Conservation (phyloP, 2,888 invertebrate genomes). For the Leptogaster cylindrica region DNA sequence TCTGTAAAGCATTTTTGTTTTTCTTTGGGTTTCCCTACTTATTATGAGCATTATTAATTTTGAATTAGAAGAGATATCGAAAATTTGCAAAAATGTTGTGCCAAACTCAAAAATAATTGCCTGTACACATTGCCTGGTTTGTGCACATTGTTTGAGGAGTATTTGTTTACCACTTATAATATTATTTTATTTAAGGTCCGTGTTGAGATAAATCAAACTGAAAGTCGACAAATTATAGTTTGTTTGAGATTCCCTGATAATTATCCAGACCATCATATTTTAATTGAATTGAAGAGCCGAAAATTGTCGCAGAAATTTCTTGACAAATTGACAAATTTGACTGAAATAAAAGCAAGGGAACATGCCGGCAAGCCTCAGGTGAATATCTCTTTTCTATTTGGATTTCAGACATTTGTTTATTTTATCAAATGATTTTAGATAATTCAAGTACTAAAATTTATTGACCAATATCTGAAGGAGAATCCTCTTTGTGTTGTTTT, state of each 20-base stretch:
- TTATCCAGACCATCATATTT: constrained; percentile 68
- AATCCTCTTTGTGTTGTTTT: constrained; percentile 76
- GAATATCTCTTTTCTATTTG: constrained; percentile 10
- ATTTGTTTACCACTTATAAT: no score
- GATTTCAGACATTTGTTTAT: neutral
- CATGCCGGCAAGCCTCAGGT: constrained; percentile 68
- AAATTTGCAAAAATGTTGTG: constrained; percentile 68
- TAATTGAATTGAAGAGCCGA: constrained; percentile 75
- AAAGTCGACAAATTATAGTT: constrained; percentile 68
- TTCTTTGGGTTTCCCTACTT: constrained; percentile 38
- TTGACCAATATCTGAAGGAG: constrained; percentile 70
- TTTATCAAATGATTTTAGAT: constrained; percentile 58
- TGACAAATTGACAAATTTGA: constrained; percentile 67
- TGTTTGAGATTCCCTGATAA: constrained; percentile 71
- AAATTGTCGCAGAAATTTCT: constrained; percentile 70
- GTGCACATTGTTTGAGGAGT: no score
- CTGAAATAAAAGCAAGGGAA: constrained; percentile 68
- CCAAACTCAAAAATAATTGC: constrained; percentile 69
- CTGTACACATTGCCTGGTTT: constrained; percentile 70
- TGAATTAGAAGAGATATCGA: constrained; percentile 70
- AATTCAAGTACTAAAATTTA: constrained; percentile 67
- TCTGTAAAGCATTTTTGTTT: no score
- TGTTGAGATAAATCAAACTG: constrained; percentile 71
- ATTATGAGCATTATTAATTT: constrained; percentile 70
- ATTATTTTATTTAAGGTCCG: constrained; percentile 54